Evolutionary conservation across 2,888 invertebrate genomes (phyloP).

Genomic region (Lasioglossum leucozonium): DNA sequence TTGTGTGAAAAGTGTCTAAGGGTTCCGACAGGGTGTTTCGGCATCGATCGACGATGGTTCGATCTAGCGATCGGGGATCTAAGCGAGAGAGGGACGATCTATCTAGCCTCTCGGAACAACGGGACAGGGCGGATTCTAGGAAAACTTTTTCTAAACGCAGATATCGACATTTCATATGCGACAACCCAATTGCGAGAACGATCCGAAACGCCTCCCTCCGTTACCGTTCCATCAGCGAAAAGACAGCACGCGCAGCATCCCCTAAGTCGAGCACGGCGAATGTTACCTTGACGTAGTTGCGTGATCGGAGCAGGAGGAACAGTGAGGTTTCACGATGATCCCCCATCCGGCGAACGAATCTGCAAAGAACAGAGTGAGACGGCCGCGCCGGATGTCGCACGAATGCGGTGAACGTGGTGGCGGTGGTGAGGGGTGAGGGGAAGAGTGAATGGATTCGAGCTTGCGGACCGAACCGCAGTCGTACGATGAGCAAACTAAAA

Average conservation of each 20-base stretch:
- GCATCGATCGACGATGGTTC: neutral
- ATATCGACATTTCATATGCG: constrained; percentile 3
- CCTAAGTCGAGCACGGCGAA: neutral
- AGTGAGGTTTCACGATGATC: neutral
- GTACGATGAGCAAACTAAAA: neutral
- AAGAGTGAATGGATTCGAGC: neutral
- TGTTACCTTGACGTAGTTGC: constrained; percentile 10
- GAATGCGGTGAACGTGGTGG: neutral
- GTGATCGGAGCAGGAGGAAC: neutral
- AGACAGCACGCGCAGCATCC: constrained; percentile 10
- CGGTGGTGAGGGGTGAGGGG: too few species aligned
- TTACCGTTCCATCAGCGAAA: neutral
- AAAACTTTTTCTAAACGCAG: neutral
- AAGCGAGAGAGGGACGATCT: neutral
- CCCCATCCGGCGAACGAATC: neutral
- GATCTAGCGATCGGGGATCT: neutral
- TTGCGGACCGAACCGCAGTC: neutral
- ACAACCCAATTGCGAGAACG: neutral
- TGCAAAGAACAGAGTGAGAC: constrained; percentile 9
- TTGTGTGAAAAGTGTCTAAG: neutral
- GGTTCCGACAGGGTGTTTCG: neutral
- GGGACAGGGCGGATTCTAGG: too few species aligned
- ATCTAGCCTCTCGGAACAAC: neutral
- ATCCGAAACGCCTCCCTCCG: neutral
- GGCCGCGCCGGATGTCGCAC: neutral